phyloP scores from a whole-genome alignment of 2,797 vertebrate species.

The Percopsis omiscomaycus region DNA sequence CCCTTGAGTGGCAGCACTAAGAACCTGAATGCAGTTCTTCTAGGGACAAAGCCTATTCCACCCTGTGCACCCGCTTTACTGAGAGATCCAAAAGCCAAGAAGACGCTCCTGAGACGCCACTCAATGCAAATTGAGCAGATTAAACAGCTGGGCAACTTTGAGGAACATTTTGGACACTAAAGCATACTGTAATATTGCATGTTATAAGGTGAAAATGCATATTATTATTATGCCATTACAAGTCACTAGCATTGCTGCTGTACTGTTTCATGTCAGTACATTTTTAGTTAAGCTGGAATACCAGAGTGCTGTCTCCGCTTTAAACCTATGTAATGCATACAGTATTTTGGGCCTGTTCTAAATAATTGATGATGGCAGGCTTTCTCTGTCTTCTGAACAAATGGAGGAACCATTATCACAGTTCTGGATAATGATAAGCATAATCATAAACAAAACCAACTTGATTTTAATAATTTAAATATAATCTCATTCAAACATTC shows the following conservation, averaged over 20 bases:
- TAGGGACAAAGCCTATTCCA: conserved; percentile 74
- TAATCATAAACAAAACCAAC: background rate
- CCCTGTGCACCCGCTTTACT: conserved; percentile 78
- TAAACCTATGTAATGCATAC: background rate
- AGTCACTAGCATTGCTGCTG: background rate
- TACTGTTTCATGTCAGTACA: too few species aligned
- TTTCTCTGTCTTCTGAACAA: background rate
- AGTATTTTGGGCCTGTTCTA: background rate
- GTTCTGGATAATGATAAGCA: background rate
- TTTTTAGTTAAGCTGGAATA: too few species aligned
- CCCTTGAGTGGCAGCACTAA: conserved; percentile 38
- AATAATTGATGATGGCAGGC: background rate
- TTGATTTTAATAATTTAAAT: too few species aligned
- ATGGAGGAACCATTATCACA: background rate
- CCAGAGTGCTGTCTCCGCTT: background rate
- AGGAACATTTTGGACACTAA: conserved; percentile 68
- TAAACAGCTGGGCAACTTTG: conserved; percentile 84
- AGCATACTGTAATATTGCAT: conserved; percentile 1
- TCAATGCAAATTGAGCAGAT: conserved; percentile 90
- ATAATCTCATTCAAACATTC: too few species aligned
- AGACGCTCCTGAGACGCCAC: conserved; percentile 83
- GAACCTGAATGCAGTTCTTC: conserved; percentile 38
- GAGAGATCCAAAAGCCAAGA: conserved; percentile 78
- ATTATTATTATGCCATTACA: background rate
- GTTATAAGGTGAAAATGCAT: background rate